Base-by-base conservation (phyloP, 2,113 vertebrate species). In the Uropsilus gracilis region DNA sequence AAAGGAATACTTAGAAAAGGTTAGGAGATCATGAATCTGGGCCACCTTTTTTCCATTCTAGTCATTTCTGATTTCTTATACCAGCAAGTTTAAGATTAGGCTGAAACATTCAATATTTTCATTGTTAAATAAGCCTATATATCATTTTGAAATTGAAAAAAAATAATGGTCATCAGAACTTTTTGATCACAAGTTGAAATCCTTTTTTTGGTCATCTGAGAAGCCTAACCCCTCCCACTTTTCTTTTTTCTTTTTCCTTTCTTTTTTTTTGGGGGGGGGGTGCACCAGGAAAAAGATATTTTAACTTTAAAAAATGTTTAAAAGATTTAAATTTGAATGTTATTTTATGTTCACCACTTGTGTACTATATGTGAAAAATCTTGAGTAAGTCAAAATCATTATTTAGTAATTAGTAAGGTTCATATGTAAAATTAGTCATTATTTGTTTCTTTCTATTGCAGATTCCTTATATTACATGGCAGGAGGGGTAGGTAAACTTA, bases 401-500 rank as follows among this genome's bases (percentile, higher is more conserved):
- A 73, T 73, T 88, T 44, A 16, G 37, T 66, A 63, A 64, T 64
- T 28, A 89, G 5, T 85, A 37, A 4, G 7, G 11, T 48, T 76
- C 37, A 9, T 59, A 30, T 32, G 20, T 92, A 66, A 95, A 71
- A 12, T 24, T 34, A 44, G n/a, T 64, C 28, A 82, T 82, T 89
- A 34, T 90, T 71, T 95, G 39, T 95, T 68, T 91, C 55, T 95
- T 95, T 88, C 75, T 63, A 32, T 89, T 94, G 88, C 94, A 97
- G 96, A 92, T 95, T 95, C 93, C 75, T 86, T 89, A 63, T 95
- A 95, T 90, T 96, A 92, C 95, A 97, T 97, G 96, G 96, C 95
- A 93, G 95, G 83, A 97, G 77, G 85, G 82, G 90, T 94, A 69
- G 86, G 42, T 93, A 91, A 90, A 92, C 53, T 90, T 88, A 84